Base-by-base conservation (phyloP, 92 coral and sea anemone species). In the Epizoanthus ramosus region DNA sequence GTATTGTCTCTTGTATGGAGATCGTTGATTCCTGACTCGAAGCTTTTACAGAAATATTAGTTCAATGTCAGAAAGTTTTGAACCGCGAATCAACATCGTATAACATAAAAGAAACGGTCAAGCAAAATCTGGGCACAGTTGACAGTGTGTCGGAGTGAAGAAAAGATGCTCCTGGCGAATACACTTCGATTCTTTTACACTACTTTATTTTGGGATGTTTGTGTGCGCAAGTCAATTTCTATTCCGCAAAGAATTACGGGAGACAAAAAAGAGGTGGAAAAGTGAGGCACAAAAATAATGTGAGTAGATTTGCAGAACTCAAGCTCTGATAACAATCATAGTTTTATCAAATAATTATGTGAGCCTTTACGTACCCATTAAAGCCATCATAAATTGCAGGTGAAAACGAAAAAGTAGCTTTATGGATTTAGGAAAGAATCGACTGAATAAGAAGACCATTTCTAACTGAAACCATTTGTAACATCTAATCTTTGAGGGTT, bases 81-180 rank as follows among this genome's bases (percentile, higher is more conserved):
- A 77, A 77, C 82, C 82, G 82, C 82, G 82, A 77, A 77, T 39
- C 82, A 77, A 77, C 82, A 77, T 77, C 82, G 71, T 13, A 17
- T 77, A 77, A 57, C 58, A 77, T 43, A 37, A 61, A 77, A 77
- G 54, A 60, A 39, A 77, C 31, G 82, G 71, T 57, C 70, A 61
- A 63, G 82, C 71, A 61, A 61, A 61, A 60, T 9, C 63, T 61
- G 21, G 22, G 68, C 71, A 43, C 8, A 33, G 50, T 67, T 14
- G 47, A 22, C 21, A 28, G 47, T 28, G 18, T 67, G 72, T 67
- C 47, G 72, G 72, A n/a, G 25, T 28, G 72, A 67, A 67, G 47
- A 16, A 41, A 72, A 50, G 15, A 13, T 50, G 54, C 54, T 9
- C 14, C 15, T 50, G 54, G 54, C 8, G 9, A 50, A 50, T 13